These are phyloP conservation scores for Streptopelia turtur DNA, from an alignment of 2,797 vertebrate genomes.

Conservation along the genomic window DNA sequence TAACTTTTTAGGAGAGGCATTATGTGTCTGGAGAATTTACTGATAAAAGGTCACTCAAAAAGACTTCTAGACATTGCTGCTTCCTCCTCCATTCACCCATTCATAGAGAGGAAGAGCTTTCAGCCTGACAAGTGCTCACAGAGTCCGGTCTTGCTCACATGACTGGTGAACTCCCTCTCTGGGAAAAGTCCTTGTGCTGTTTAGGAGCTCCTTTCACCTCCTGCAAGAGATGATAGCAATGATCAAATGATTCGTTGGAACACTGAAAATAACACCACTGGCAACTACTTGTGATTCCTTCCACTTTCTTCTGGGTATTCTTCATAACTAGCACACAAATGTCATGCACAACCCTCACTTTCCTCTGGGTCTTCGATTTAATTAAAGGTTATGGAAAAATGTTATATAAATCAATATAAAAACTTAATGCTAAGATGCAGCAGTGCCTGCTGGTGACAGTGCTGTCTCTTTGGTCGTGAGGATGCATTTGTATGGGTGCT, in stretches of 20 bases:
- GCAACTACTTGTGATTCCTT: neutral
- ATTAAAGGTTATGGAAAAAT: neutral
- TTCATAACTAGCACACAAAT: neutral
- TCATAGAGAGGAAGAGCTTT: neutral
- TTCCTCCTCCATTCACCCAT: neutral
- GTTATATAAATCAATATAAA: neutral
- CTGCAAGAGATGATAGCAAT: neutral
- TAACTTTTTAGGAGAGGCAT: neutral
- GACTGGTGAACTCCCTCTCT: neutral
- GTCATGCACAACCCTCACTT: neutral
- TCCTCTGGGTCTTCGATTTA: neutral
- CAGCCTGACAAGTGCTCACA: rapidly evolving
- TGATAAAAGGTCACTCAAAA: neutral
- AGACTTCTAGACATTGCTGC: neutral
- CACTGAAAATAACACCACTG: neutral
- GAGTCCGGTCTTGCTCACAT: rapidly evolving
- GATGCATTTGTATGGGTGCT: neutral
- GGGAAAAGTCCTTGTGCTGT: neutral
- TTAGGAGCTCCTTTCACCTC: neutral
- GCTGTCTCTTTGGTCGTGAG: neutral
- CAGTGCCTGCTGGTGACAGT: neutral
- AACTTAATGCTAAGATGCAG: neutral
- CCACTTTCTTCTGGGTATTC: neutral
- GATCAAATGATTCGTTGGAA: neutral
- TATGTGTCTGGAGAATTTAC: neutral